phyloP scores from a whole-genome alignment of 2,888 invertebrate genomes.

The Uropetala carovei region DNA sequence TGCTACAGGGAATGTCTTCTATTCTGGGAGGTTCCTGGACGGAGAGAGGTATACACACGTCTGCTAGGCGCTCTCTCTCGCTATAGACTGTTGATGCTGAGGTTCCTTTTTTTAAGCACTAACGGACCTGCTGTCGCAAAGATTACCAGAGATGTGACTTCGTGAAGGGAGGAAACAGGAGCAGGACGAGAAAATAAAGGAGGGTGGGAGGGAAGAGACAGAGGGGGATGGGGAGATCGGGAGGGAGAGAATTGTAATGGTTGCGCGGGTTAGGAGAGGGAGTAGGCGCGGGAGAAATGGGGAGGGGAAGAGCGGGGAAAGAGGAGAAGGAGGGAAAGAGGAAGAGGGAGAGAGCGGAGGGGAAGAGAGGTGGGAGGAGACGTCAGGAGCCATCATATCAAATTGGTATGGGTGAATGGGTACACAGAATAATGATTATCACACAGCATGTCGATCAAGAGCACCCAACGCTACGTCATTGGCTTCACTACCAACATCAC shows the following conservation, averaged over 20 bases:
- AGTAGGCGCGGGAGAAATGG: background rate
- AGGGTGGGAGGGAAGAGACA: background rate
- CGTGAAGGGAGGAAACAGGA: constrained; percentile 1
- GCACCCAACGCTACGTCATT: constrained; percentile 7
- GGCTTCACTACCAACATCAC: constrained; percentile 13
- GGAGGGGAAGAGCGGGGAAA: background rate
- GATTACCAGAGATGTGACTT: constrained; percentile 16
- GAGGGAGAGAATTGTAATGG: background rate
- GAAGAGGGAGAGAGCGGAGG: background rate
- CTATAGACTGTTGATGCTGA: background rate
- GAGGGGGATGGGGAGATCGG: background rate
- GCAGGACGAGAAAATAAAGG: constrained; percentile 12
- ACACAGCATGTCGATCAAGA: background rate
- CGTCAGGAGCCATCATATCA: constrained; percentile 19
- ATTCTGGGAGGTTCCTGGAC: background rate
- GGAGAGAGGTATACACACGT: background rate
- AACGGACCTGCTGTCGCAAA: constrained; percentile 12
- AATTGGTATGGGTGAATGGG: constrained; percentile 23
- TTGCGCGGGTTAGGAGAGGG: background rate
- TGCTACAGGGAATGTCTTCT: background rate
- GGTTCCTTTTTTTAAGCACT: background rate
- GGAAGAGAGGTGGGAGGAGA: background rate
- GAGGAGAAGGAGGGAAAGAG: background rate
- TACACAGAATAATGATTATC: constrained; percentile 28
- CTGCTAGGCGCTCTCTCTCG: background rate